These are phyloP conservation scores for Brachypteracias leptosomus DNA, from an alignment of 2,113 vertebrate genomes.

Conservation along the genomic window DNA sequence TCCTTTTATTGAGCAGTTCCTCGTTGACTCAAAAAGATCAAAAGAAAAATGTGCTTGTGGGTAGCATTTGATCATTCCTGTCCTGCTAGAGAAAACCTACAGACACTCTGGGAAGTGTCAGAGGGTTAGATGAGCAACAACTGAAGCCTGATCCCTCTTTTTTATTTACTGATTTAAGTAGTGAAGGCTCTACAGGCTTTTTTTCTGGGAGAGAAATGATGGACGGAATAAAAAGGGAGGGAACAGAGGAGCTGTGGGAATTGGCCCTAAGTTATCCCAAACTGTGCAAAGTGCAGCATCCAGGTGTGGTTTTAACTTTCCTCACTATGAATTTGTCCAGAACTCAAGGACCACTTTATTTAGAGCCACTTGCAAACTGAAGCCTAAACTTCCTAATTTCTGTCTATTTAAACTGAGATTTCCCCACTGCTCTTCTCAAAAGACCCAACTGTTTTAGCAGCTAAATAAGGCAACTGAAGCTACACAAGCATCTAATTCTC, in stretches of 20 bases:
- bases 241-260: neutral
- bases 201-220: neutral
- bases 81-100: neutral
- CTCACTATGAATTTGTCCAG: neutral
- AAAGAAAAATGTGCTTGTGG: neutral
- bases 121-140: neutral
- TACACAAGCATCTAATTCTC: neutral
- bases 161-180: neutral
- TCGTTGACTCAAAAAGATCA: neutral
- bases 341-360: neutral
- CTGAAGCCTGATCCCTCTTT: neutral
- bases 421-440: neutral
- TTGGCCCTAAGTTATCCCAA: neutral
- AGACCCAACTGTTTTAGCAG: neutral
- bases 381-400: neutral
- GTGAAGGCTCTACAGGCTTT: neutral
- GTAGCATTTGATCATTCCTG: neutral
- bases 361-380: neutral
- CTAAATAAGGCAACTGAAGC: neutral
- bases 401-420: neutral
- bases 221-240: neutral
- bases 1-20: neutral
- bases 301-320: neutral
- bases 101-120: neutral
- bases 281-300: neutral